Conservation (phyloP, 23 tunicate species). For the Ciona savignyi region DNA sequence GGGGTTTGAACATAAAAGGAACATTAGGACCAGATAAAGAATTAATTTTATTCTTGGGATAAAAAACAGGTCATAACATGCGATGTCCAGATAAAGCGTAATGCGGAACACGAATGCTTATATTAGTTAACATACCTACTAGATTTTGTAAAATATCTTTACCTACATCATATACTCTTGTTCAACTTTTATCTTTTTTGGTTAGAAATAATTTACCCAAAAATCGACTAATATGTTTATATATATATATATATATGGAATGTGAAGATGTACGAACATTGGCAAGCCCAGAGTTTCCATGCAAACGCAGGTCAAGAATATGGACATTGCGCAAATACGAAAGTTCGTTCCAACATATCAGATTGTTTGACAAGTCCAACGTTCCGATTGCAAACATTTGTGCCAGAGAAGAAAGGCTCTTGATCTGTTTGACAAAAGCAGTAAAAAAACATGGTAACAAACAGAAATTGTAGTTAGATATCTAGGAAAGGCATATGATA, state of each 20-base stretch:
- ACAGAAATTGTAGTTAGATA: too few species aligned
- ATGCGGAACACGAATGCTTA: too few species aligned
- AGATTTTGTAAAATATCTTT: background rate
- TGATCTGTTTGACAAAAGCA: constrained; percentile 20
- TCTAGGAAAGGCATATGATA: too few species aligned
- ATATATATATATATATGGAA: too few species aligned
- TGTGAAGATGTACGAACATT: constrained; percentile 18
- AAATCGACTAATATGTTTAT: background rate
- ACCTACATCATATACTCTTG: background rate
- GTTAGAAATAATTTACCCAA: background rate
- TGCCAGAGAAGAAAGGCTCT: constrained; percentile 37
- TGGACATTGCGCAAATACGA: constrained; percentile 28
- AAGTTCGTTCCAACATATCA: constrained; percentile 54
- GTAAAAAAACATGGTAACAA: too few species aligned
- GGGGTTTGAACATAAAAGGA: background rate
- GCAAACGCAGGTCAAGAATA: constrained; percentile 52
- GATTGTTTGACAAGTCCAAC: constrained; percentile 65
- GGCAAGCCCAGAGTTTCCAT: constrained; percentile 46
- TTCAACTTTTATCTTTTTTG: background rate
- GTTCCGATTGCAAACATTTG: constrained; percentile 64
- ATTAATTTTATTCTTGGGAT: background rate
- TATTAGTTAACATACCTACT: background rate
- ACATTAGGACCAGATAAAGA: background rate
- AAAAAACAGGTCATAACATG: background rate
- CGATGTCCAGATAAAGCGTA: background rate